Conservation (phyloP, 53 echinoderm and acorn worm genomes). For the Echinarachnius parma region DNA sequence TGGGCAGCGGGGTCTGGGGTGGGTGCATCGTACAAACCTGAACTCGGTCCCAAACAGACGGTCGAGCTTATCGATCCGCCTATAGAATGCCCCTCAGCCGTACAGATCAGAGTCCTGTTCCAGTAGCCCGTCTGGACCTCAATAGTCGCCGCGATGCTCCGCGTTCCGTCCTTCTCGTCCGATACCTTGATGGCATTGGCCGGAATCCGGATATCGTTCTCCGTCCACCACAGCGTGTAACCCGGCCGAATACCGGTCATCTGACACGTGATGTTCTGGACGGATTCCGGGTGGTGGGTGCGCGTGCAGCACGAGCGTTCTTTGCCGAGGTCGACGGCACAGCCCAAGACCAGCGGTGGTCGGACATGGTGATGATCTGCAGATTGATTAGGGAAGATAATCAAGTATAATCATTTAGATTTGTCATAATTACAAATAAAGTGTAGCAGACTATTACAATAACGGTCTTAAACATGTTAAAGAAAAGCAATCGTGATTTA, state of each 20-base stretch:
- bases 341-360: constrained; percentile 24
- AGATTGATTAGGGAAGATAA: background rate
- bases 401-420: no score
- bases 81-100: constrained; percentile 18
- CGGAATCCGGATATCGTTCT: constrained; percentile 15
- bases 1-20: no score
- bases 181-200: constrained; percentile 31
- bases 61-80: constrained; percentile 22
- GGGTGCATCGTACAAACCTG: no score
- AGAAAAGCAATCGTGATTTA: no score
- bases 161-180: constrained; percentile 24
- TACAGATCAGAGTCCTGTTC: constrained; percentile 35
- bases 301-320: constrained; percentile 18
- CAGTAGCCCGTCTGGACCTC: constrained; percentile 31
- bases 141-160: constrained; percentile 26
- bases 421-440: no score
- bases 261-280: constrained; percentile 33
- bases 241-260: constrained; percentile 28
- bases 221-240: constrained; percentile 31
- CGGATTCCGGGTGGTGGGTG: constrained; percentile 6
- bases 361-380: constrained; percentile 19
- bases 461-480: no score
- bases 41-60: constrained; percentile 15
- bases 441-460: no score
- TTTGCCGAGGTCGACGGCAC: constrained; percentile 6